Base-by-base conservation (phyloP, 2,888 invertebrate species). In the Lordiphosa fenestrarum region DNA sequence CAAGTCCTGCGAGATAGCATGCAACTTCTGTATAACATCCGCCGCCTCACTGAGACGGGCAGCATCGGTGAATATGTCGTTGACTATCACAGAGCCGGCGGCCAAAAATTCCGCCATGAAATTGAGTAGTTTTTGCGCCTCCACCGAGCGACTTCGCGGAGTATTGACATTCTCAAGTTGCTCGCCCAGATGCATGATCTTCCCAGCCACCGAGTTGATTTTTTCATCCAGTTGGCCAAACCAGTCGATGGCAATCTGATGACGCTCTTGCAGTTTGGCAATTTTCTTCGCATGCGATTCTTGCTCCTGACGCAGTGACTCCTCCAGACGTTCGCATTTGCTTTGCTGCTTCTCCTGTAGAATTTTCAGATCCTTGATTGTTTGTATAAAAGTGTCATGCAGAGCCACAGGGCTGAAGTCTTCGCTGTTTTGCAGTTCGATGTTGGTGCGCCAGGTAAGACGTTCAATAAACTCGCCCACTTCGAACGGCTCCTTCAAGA, bases 161-260 rank as follows among this genome's bases (percentile, higher is more conserved):
- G 96, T 97, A 87, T 98, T 96, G 0, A 99, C 97, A 69, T 96
- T 98, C 83, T 99, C 99, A 41, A 99, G 91, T 88, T 99, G 99
- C 90, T 99, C 99, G 0, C 99, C 99, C n/a, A 99, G 92, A 90
- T 99, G 98, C 44, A 99, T 93, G 0, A 99, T 99, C 90, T 98
- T 97, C 0, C 98, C 98, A 0, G 99, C 98, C 41, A 99, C 99
- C 56, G 95, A 95, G 81, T 98, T 98, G 86, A 99, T 98, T 80
- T 98, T 94, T 83, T 96, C 96, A 89, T 99, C 99, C 50, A 99
- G 89, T 69, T 96, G 95, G 90, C 97, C 95, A 88, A 98, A 98
- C 73, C 96, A 94, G 70, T 94, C 94, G 40, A 96, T 95, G 47
- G 96, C 95, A 62, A 93, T 92, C 94, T 95, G 95, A 88, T 97